Conservation (phyloP, 1,140 invertebrate genomes). For the Coptotermes formosanus region DNA sequence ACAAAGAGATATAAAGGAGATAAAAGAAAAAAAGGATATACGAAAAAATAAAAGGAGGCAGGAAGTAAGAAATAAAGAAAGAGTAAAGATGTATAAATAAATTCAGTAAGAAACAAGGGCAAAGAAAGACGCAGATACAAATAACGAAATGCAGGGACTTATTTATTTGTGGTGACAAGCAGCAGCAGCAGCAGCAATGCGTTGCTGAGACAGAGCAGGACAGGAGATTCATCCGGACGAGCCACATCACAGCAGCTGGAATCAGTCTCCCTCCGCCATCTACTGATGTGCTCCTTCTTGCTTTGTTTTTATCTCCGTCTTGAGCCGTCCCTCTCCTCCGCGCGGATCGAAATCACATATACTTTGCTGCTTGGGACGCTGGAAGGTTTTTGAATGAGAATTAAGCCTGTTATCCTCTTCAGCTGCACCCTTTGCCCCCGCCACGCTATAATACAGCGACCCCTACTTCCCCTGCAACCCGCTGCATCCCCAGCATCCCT, state of each 20-base stretch:
- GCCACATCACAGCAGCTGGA: not conserved
- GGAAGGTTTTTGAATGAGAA: slow-evolving; percentile 36
- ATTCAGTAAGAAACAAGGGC: too few relatives aligned
- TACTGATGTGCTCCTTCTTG: slow-evolving; percentile 26
- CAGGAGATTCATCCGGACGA: not conserved
- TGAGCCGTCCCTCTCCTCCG: not conserved
- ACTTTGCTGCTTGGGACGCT: slow-evolving; percentile 15
- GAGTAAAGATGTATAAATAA: too few relatives aligned
- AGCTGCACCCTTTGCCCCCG: not conserved
- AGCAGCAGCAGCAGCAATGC: too few relatives aligned
- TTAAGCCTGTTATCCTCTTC: slow-evolving; percentile 35
- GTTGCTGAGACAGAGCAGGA: too few relatives aligned
- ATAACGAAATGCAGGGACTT: too few relatives aligned
- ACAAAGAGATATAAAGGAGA: too few relatives aligned
- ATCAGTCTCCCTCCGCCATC: not conserved
- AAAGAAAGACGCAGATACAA: too few relatives aligned
- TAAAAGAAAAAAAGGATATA: too few relatives aligned
- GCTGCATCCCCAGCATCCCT: slow-evolving; percentile 1
- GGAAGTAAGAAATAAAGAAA: too few relatives aligned
- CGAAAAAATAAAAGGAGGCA: too few relatives aligned
- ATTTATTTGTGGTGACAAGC: too few relatives aligned
- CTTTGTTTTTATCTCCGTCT: slow-evolving; percentile 28
- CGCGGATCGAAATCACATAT: slow-evolving; percentile 34
- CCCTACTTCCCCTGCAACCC: not conserved
- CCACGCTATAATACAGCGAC: not conserved